Base-by-base conservation (phyloP, 2,797 vertebrate species). In the Pipistrellus nathusii region DNA sequence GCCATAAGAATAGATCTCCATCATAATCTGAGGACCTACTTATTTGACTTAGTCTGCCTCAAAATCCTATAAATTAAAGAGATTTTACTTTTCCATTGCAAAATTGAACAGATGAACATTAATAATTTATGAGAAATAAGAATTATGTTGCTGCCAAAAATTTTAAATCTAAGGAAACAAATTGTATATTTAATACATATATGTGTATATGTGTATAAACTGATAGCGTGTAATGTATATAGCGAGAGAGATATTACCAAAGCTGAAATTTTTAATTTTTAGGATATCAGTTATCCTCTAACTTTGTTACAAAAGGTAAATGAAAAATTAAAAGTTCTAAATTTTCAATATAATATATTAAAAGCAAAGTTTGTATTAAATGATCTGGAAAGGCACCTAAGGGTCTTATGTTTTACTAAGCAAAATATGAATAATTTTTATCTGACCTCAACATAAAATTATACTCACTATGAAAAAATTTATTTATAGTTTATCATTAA, bases 341-440 rank as follows among this genome's bases (percentile, higher is more conserved):
- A 78, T 32, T 53, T 75, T n/a, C 15, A 75, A 78, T 7, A 59
- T 88, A 68, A 71, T 41, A n/a, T 41, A 51, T 68, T 77, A 46
- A 93, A 90, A 73, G 2, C 68, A 66, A 91, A 71, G 20, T 88
- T 86, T 73, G 7, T 38, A 46, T 90, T 78, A 46, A 62, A 32
- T 0, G 59, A 30, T 66, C 84, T 90, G 46, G 5, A 25, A 11
- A 71, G 2, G 21, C 27, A 30, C 30, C 75, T 55, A 35, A 64
- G 4, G 80, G 25, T 30, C 62, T 85, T 53, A 51, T 32, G 11
- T 83, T 81, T 96, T 53, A 53, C 10, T 71, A 6, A 89, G 9
- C 46, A 87, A 94, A 84, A 82, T 62, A 91, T 21, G n/a, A 82
- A 64, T 55, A 57, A 69, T 27, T 87, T 92, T 95, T 59, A 78